A percentile compares a stretch with the other conserved stretches of the same genome.
Evolutionary conservation across 1,140 invertebrate genomes (phyloP).

Genomic region (Steinernema khuongi): DNA sequence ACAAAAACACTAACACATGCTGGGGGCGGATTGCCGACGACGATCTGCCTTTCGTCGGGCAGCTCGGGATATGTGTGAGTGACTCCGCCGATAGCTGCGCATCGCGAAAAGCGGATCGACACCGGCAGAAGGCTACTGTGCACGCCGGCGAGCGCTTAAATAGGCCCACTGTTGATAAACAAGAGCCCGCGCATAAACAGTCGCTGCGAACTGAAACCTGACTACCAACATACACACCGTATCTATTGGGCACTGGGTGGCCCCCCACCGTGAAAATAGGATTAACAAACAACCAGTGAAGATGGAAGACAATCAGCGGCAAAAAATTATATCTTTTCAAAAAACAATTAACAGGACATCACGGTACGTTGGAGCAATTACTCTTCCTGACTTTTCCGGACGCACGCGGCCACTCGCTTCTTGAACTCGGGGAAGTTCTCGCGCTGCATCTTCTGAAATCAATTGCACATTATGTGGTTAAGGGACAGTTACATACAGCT

Average conservation of each 20-base stretch:
- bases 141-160: neutral
- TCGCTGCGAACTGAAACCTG: neutral
- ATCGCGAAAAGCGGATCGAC: slow-evolving; percentile 6
- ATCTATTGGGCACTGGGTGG: no score
- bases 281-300: slow-evolving; percentile 7
- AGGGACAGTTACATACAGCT: slow-evolving; percentile 78
- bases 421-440: slow-evolving; percentile 95
- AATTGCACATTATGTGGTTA: neutral
- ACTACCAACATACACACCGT: neutral
- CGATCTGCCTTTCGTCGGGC: slow-evolving; percentile 12
- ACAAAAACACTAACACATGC: slow-evolving; percentile 17
- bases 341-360: no score
- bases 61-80: neutral
- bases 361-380: no score
- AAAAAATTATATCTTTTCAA: no score
- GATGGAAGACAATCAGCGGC: neutral
- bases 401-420: slow-evolving; percentile 90
- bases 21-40: neutral
- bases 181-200: neutral
- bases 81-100: slow-evolving; percentile 6
- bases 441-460: slow-evolving; percentile 85
- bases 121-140: neutral
- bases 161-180: neutral
- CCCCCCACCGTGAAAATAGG: neutral
- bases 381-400: slow-evolving; percentile 90